phyloP scores from a whole-genome alignment of 2,113 vertebrate species.

The Galbula dea region DNA sequence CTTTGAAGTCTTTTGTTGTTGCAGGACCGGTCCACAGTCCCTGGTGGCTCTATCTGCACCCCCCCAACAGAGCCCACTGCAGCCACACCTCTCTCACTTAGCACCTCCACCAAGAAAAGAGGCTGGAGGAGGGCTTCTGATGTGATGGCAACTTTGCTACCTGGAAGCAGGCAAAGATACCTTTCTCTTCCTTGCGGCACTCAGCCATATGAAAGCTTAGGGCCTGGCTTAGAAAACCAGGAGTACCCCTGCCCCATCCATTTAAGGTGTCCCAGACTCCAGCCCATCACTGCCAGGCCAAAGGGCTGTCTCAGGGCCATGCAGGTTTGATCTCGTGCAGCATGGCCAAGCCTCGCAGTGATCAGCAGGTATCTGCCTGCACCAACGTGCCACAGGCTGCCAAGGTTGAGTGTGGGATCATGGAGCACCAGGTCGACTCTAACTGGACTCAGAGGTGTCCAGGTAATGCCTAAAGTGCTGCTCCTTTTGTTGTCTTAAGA shows the following conservation, averaged over 20 bases:
- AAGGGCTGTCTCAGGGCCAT: neutral
- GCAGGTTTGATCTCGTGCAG: neutral
- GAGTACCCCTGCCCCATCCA: neutral
- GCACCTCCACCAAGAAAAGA: neutral
- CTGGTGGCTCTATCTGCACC: neutral
- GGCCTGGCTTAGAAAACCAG: neutral
- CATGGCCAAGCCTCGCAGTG: rapidly evolving
- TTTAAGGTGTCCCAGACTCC: neutral
- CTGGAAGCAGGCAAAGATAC: neutral
- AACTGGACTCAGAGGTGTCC: neutral
- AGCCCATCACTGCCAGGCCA: neutral
- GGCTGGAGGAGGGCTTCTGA: neutral
- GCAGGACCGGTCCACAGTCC: neutral
- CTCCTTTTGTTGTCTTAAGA: neutral
- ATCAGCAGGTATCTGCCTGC: neutral
- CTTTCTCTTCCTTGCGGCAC: neutral
- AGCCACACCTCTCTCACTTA: neutral
- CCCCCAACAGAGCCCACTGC: neutral
- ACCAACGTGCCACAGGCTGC: rapidly evolving
- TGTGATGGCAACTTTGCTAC: neutral
- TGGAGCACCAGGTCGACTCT: neutral
- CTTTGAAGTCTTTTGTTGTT: neutral
- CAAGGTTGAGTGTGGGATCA: neutral
- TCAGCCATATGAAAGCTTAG: neutral
- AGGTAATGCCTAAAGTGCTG: neutral